Evolutionary conservation across 2,888 invertebrate genomes (phyloP), one percentile per base, ranked within the genome.

Genomic region (Beris chalybata): DNA sequence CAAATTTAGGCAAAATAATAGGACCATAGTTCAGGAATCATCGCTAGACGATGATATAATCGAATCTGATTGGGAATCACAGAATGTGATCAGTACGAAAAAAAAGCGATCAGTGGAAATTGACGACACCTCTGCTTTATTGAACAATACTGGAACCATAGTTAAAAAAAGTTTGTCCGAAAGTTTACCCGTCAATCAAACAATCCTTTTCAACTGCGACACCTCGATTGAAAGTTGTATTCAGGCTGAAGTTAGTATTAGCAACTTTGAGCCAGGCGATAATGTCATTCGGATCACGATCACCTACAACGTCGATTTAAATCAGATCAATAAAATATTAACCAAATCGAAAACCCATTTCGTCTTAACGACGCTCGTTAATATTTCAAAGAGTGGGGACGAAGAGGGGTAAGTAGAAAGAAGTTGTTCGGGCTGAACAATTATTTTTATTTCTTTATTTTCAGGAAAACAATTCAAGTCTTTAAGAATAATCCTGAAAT

Each of bases 321-420:
- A 76, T 13, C 78, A 79, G 70, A 73, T 81, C 29, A 78, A 80
- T 55, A 76, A 79, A 52, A 75, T 81, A 30, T 73, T 81, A 1
- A 75, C 76, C 13, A 79, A 80, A 69, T 78, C 78, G 0, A 79
- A 78, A 74, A 80, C 80, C 53, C 79, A 76, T 71, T 80, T 81
- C 71, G 79, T 79, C 13, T 73, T 80, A 44, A 72, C 77, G 11
- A 74, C 77, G 3, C 75, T 74, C 32, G 13, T 79, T 30, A 73
- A 75, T 63, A 70, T 80, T 30, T 64, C 68, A 5, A 79, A 79
- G 67, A 71, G 73, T 30, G 77, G 76, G n/a, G 78, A 78, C 65
- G 70, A 70, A 5, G 64, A 70, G 22, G 72, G 71, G 73, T 73
- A 72, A 47, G 63, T 11, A 1, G 30, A 53, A 9, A 31, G 22